Conservation (phyloP, 2,113 vertebrate genomes). For the Gambusia affinis region DNA sequence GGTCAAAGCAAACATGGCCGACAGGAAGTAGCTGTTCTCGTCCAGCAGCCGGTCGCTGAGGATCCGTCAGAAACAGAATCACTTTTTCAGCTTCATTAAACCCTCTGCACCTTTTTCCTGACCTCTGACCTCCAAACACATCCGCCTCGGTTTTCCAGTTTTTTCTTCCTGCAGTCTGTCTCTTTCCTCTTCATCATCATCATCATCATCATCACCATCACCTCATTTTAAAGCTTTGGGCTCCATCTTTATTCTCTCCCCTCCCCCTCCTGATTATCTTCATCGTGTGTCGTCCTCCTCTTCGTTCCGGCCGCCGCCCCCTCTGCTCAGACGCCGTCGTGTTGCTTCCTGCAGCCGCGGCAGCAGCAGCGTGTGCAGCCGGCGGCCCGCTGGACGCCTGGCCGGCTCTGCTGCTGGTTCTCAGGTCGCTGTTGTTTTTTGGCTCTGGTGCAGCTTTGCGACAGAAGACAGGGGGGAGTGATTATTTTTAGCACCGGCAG, state of each 20-base stretch:
- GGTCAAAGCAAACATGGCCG: no score
- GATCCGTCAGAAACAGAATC: neutral
- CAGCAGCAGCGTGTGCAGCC: constrained; percentile 31
- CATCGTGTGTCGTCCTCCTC: constrained; percentile 2
- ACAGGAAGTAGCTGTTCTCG: no score
- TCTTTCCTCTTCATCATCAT: constrained; percentile 13
- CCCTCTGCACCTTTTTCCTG: neutral
- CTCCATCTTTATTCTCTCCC: neutral
- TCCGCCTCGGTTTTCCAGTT: neutral
- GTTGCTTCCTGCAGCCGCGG: constrained; percentile 27
- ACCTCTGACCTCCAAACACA: neutral
- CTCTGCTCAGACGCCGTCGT: neutral
- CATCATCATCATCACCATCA: constrained; percentile 9
- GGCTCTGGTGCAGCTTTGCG: constrained; percentile 36
- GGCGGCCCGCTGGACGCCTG: constrained; percentile 34
- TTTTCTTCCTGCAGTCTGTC: neutral
- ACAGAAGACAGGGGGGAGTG: constrained; percentile 29
- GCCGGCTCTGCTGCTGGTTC: constrained; percentile 44
- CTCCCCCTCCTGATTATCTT: neutral
- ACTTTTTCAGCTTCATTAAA: neutral
- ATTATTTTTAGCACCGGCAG: constrained; percentile 58
- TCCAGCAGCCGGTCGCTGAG: neutral
- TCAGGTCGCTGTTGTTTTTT: constrained; percentile 9
- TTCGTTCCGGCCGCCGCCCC: constrained; percentile 22
- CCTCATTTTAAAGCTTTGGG: constrained; percentile 6